Conservation (phyloP, 2,113 vertebrate genomes). For the Paramisgurnus dabryanus region DNA sequence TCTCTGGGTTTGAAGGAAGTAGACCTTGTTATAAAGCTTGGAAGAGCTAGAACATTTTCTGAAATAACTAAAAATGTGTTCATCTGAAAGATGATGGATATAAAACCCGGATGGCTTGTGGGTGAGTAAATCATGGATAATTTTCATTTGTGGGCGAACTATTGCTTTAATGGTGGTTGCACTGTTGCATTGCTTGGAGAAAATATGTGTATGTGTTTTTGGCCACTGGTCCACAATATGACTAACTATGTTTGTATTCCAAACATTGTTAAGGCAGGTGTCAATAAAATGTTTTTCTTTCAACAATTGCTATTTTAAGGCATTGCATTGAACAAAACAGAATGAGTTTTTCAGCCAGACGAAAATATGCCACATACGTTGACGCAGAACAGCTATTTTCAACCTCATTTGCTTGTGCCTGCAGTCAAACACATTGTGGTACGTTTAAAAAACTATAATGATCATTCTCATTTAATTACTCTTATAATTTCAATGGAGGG, state of each 20-base stretch:
- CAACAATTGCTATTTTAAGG: background rate
- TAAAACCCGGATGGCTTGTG: no score
- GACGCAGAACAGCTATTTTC: slow-evolving; percentile 10
- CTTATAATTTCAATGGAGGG: slow-evolving; percentile 4
- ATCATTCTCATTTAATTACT: slow-evolving; percentile 19
- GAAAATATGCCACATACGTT: background rate
- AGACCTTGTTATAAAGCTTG: no score
- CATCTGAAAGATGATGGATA: no score
- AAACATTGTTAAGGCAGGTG: background rate
- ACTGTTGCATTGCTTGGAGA: background rate
- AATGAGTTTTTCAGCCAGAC: background rate
- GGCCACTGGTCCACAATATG: background rate
- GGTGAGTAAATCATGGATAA: no score
- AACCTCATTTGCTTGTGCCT: slow-evolving; percentile 11
- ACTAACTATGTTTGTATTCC: background rate
- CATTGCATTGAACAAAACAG: background rate
- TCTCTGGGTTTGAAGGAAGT: no score
- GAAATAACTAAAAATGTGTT: no score
- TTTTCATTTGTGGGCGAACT: no score
- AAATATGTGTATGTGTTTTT: background rate
- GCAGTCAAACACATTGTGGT: slow-evolving; percentile 22
- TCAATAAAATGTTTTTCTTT: background rate
- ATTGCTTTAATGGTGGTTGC: no score
- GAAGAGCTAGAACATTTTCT: no score
- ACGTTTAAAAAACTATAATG: slow-evolving; percentile 21